Base-by-base conservation (phyloP, 2,888 invertebrate genomes). In the Sialis lutaria region DNA sequence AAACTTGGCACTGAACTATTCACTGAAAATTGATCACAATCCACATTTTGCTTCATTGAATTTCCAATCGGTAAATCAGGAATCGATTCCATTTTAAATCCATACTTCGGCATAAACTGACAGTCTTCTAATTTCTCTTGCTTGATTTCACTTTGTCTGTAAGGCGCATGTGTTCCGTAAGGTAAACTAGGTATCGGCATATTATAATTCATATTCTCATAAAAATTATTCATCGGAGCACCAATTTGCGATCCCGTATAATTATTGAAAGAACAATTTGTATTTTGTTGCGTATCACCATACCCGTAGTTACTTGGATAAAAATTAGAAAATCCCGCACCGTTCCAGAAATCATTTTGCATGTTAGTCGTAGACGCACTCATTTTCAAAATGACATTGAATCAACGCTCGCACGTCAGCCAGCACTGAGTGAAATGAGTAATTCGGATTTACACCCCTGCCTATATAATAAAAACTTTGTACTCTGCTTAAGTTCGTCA, bases 301-400 rank as follows among this genome's bases (percentile, higher is more conserved):
- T 52, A 51, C 10, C 49, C 42, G 41, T 50, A 42, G 45, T 53
- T 51, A 33, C 51, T 47, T 43, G 52, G 52, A 47, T 52, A 47
- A 46, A 48, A 45, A 32, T 45, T 40, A 30, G 33, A 13, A 12
- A 31, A 45, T 10, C 40, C 40, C n/a, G 52, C 48, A 44, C 54
- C 53, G 50, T 55, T 60, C 62, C 63, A 63, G 49, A 58, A 62
- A 49, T 63, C 62, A 52, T 56, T 56, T n/a, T 42, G 37, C n/a
- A 31, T 53, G 51, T 55, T 58, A 46, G 59, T 57, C 33, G 60
- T 58, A 5, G 61, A 59, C 13, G 60, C 59, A 57, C 63, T 63
- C 64, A 64, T 64, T 47, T 51, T 55, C 34, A 39, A 9, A 40
- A 44, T 32, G 37, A 5, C 13, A 33, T 22, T 13, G 22, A n/a